Evolutionary conservation across 2,888 invertebrate genomes (phyloP), one percentile per base, ranked within the genome.

Genomic region (Aleiodes testaceus): DNA sequence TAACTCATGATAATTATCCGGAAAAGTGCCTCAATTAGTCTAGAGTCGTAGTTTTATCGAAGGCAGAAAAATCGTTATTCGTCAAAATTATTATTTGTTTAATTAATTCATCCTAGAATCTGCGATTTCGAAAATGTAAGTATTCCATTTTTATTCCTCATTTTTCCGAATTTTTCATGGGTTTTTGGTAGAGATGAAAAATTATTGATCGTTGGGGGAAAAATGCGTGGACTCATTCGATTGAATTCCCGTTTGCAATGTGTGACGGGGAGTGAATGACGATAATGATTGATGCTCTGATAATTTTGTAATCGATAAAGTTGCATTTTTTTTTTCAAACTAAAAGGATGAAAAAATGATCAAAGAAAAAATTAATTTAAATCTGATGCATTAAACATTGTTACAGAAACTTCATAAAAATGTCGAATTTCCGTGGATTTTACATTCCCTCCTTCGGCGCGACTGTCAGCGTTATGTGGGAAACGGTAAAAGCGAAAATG

Each of bases 401-500:
- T 49, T 14, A 36, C 30, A 47, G 9, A 67, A 22, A 59, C 42
- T 7, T 12, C 30, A n/a, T 7, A 52, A 50, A 12, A 61, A 92
- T 92, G 92, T 89, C 92, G 80, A 90, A 91, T 83, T 89, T 93
- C 71, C 90, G 91, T 45, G 90, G 91, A 73, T 90, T 92, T 79
- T 91, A 91, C 82, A 85, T 95, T 80, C 93, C 94, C 61, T 93
- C 94, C 45, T 82, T 94, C 75, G 91, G 91, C 84, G 94, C 94
- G 84, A 92, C 94, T 50, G 85, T 95, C 82, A 94, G 94, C 84
- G 95, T 95, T 76, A 94, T 95, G 22, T 92, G 94, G 91, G 95
- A 95, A 88, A 93, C 95, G 18, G 91, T 94, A 61, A 91, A 93
- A 80, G 93, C 95, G 84, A 91, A 92, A 82, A 91, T 95, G 83